Evolutionary conservation across 2,113 vertebrate species (phyloP).

Genomic region (Sterrhoptilus dennistouni): DNA sequence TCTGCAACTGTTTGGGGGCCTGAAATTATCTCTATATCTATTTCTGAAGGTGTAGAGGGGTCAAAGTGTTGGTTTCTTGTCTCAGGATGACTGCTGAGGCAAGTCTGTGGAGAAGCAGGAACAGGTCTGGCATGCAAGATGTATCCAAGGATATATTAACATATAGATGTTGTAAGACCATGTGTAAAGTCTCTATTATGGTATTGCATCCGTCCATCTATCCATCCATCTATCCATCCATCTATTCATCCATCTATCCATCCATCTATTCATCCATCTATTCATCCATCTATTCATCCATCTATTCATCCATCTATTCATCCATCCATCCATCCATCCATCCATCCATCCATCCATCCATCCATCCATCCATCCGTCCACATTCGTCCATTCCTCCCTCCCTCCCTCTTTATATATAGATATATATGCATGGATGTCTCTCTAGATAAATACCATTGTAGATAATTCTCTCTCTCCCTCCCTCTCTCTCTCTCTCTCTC

Average conservation of each 20-base stretch:
- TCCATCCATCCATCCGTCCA: not conserved
- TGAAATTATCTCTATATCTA: not conserved
- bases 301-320: not conserved
- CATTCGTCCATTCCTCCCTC: not conserved
- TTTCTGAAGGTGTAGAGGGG: not conserved
- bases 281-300: not conserved
- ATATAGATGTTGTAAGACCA: not conserved
- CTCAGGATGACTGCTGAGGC: not conserved
- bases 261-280: not conserved
- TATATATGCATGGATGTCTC: not conserved
- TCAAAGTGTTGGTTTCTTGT: not conserved
- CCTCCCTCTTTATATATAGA: not conserved
- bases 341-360: not conserved
- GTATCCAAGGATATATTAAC: not conserved
- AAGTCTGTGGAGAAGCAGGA: not conserved
- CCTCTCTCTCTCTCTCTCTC: not conserved
- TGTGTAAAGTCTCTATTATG: not conserved
- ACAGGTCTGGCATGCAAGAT: not conserved
- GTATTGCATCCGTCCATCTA: not conserved
- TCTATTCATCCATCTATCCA: not conserved
- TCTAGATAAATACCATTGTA: not conserved
- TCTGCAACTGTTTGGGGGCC: too few species aligned
- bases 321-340: not conserved
- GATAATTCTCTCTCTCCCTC: not conserved
- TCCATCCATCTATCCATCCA: accelerated